Evolutionary conservation across 2,113 vertebrate genomes (phyloP).

Genomic region (Motacilla alba): DNA sequence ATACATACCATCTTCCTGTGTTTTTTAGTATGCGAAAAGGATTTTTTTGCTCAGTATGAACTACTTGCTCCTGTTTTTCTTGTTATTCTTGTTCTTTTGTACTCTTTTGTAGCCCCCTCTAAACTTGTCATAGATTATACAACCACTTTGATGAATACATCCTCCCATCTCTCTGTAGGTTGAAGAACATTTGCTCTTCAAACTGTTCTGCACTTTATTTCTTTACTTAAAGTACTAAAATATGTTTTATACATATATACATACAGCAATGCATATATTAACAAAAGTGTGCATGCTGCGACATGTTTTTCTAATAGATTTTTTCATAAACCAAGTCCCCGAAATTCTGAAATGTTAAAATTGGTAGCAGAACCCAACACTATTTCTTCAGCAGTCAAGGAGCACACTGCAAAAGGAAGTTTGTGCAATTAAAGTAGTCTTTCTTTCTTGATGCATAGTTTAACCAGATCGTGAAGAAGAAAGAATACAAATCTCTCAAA

Average conservation of each 20-base stretch:
- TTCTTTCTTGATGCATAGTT: not conserved
- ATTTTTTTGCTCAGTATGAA: not conserved
- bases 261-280: not conserved
- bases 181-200: conserved; percentile 18
- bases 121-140: not conserved
- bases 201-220: not conserved
- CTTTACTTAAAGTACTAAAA: not conserved
- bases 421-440: not conserved
- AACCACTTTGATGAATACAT: not conserved
- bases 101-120: not conserved
- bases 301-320: not conserved
- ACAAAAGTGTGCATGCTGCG: not conserved
- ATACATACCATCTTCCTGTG: not conserved
- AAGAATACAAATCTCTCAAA: not conserved
- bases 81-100: not conserved
- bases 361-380: not conserved
- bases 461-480: not conserved
- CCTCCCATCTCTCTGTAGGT: not conserved
- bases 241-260: not conserved
- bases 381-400: not conserved
- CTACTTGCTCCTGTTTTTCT: not conserved
- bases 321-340: not conserved
- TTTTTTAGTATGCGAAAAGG: not conserved
- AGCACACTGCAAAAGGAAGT: not conserved
- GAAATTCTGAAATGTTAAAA: not conserved